Percentiles rank a stretch among this genome's conserved stretches.
Conservation (phyloP, 2,888 invertebrate genomes). For the Phragmatobia fuliginosa region DNA sequence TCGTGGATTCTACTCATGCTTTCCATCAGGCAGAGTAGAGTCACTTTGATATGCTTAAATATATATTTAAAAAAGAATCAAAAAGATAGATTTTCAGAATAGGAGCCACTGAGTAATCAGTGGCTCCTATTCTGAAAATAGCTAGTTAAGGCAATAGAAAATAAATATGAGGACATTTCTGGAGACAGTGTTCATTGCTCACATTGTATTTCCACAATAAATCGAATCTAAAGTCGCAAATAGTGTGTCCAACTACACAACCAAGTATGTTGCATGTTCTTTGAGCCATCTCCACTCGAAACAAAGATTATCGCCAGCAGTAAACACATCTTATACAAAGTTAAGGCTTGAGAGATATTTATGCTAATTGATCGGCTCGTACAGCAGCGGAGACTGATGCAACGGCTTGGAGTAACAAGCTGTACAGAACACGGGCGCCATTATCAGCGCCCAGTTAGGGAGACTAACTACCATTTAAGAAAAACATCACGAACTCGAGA, state of each 20-base stretch:
- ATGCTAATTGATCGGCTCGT: slow-evolving; percentile 14
- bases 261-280: background rate
- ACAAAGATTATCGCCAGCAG: background rate
- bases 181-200: background rate
- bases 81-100: too few species aligned
- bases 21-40: too few species aligned
- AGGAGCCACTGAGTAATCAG: too few species aligned
- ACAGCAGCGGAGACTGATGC: slow-evolving; percentile 6
- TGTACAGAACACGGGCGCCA: background rate
- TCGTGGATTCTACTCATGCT: too few species aligned
- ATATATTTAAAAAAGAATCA: too few species aligned
- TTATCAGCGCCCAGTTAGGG: slow-evolving; percentile 13
- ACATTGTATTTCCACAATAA: background rate
- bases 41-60: too few species aligned
- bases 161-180: too few species aligned
- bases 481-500: background rate
- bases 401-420: slow-evolving; percentile 4
- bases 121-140: too few species aligned
- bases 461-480: background rate
- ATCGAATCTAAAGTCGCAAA: background rate
- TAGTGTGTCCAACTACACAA: background rate
- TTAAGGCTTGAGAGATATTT: slow-evolving; percentile 11
- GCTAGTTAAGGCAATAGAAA: too few species aligned
- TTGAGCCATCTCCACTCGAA: background rate
- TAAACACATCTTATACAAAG: background rate